Conservation (phyloP, 2,888 invertebrate species). For the Sussaba pulchella region DNA sequence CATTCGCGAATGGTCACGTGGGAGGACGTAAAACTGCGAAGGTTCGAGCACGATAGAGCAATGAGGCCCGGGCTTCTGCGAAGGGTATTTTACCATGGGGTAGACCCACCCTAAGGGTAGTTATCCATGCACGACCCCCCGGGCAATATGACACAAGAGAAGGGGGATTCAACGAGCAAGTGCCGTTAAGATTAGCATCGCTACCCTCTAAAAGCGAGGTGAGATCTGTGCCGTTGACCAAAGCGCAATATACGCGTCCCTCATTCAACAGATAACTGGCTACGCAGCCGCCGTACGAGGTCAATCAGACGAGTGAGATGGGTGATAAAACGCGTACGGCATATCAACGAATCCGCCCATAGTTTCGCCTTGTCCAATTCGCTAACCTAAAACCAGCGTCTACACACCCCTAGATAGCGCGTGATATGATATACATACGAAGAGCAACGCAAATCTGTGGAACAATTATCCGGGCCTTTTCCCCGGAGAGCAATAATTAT, state of each 20-base stretch:
- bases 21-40: conserved; percentile 14
- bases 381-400: conserved; percentile 7
- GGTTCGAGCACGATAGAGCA: conserved; percentile 9
- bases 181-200: conserved; percentile 76
- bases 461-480: conserved; percentile 44
- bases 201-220: conserved; percentile 62
- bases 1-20: conserved; percentile 1
- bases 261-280: conserved; percentile 65
- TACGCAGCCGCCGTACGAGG: conserved; percentile 29
- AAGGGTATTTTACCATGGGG: conserved; percentile 19
- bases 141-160: conserved; percentile 24
- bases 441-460: conserved; percentile 12
- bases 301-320: conserved; percentile 32
- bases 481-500: conserved; percentile 71
- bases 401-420: conserved; percentile 8
- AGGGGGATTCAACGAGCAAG: conserved; percentile 32
- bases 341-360: conserved; percentile 31
- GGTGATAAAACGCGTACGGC: conserved; percentile 15
- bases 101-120: conserved; percentile 25
- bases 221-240: conserved; percentile 63
- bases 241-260: conserved; percentile 41
- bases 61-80: not conserved
- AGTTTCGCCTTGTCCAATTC: conserved; percentile 2
- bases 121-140: conserved; percentile 22
- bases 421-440: not conserved